A percentile compares a stretch with the other conserved stretches of the same genome.
Conservation (phyloP, 37 sponge, comb jelly and placozoan species). For the Ephydatia muelleri region DNA sequence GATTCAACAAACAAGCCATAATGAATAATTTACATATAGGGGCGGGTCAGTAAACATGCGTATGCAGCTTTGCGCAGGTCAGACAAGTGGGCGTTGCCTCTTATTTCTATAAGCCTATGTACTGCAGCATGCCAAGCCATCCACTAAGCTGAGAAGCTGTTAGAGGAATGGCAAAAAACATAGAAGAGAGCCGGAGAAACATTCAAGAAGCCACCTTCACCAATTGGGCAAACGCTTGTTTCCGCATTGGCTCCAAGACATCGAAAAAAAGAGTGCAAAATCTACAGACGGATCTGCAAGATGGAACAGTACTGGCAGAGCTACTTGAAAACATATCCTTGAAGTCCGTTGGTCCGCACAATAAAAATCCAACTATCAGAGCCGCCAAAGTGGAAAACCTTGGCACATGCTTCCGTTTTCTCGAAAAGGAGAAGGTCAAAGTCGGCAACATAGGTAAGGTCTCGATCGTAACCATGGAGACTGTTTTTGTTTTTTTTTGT, state of each 20-base stretch:
- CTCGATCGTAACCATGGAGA: no score
- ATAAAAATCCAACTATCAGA: conserved; percentile 57
- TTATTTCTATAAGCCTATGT: no score
- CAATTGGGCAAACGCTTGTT: conserved; percentile 88
- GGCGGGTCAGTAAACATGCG: no score
- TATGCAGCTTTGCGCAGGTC: no score
- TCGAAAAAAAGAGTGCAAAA: conserved; percentile 47
- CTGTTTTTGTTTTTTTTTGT: neutral
- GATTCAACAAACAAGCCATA: no score
- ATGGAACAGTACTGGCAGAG: conserved; percentile 82
- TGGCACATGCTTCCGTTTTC: conserved; percentile 62
- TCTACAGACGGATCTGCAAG: conserved; percentile 78
- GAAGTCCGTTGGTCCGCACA: conserved; percentile 28
- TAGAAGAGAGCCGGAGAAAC: conserved; percentile 83
- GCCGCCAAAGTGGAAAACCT: conserved; percentile 82
- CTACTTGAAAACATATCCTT: conserved; percentile 75
- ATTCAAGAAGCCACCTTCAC: conserved; percentile 92
- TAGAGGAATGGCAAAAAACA: no score
- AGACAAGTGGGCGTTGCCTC: no score
- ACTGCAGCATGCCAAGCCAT: no score
- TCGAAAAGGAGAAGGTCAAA: conserved; percentile 70
- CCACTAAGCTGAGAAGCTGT: no score
- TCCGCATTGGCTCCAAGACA: conserved; percentile 55
- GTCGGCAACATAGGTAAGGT: conserved; percentile 91
- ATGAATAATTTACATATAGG: no score